A percentile compares a stretch with the other conserved stretches of the same genome.
These are phyloP conservation scores for Theodoxus fluviatilis DNA, from an alignment of 2,888 invertebrate genomes.

Conservation along the genomic window DNA sequence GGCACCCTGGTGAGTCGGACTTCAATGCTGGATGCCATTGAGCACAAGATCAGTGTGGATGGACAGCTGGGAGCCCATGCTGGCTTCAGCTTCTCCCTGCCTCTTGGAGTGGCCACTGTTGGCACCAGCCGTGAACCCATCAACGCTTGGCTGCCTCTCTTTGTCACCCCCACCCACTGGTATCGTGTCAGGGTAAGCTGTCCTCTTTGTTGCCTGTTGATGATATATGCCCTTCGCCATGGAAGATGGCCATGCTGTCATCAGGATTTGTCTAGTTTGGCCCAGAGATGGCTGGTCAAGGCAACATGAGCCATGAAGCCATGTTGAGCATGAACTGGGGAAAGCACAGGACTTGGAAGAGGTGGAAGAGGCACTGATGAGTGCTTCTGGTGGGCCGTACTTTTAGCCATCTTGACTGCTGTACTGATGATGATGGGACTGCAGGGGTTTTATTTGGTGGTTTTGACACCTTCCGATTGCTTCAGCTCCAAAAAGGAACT, in stretches of 20 bases:
- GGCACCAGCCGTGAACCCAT: slow-evolving; percentile 48
- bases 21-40: slow-evolving; percentile 45
- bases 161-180: slow-evolving; percentile 42
- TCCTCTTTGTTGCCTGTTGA: neutral
- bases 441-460: too few species aligned
- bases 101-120: slow-evolving; percentile 41
- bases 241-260: neutral
- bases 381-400: too few species aligned
- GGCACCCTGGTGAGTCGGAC: slow-evolving; percentile 42
- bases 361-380: too few species aligned
- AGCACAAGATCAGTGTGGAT: slow-evolving; percentile 43
- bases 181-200: slow-evolving; percentile 42
- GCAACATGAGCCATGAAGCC: too few species aligned
- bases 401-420: too few species aligned
- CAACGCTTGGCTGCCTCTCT: slow-evolving; percentile 50
- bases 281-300: too few species aligned
- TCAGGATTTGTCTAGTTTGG: too few species aligned
- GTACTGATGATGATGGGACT: too few species aligned
- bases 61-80: slow-evolving; percentile 44
- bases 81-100: slow-evolving; percentile 40
- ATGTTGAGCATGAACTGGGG: too few species aligned
- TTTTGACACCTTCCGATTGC: too few species aligned
- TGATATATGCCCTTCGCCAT: neutral
- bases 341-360: too few species aligned
- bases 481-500: too few species aligned